These are phyloP conservation scores for Drosophila neoperkinsi DNA, from an alignment of 2,888 invertebrate genomes.

Conservation along the genomic window DNA sequence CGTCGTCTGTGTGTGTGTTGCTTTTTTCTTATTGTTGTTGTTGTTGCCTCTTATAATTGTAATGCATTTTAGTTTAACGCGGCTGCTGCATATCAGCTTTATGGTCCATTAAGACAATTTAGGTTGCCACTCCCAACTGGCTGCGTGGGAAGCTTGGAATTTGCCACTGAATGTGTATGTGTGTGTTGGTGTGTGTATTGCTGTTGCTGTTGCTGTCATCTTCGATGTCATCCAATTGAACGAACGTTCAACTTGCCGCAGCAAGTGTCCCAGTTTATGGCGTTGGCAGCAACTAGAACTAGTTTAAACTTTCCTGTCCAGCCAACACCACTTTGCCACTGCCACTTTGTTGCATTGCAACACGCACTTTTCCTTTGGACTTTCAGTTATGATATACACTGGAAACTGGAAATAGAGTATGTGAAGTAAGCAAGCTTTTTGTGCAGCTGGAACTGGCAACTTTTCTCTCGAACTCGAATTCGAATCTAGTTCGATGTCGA, in stretches of 20 bases:
- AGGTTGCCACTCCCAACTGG: slow-evolving; percentile 62
- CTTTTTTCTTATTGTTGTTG: slow-evolving; percentile 23
- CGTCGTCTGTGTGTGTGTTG: slow-evolving; percentile 43
- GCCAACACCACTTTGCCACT: slow-evolving; percentile 16
- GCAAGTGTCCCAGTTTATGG: slow-evolving; percentile 78
- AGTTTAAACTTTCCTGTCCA: slow-evolving; percentile 80
- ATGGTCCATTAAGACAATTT: slow-evolving; percentile 81
- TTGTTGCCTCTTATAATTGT: slow-evolving; percentile 60
- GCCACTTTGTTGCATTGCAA: slow-evolving; percentile 33
- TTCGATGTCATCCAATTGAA: slow-evolving; percentile 69
- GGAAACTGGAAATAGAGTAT: slow-evolving; percentile 1
- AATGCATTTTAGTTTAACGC: slow-evolving; percentile 65
- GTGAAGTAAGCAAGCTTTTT: slow-evolving; percentile 2
- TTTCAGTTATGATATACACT: slow-evolving; percentile 45
- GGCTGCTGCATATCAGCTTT: slow-evolving; percentile 73
- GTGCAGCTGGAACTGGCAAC: neutral
- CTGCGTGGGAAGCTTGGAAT: slow-evolving; percentile 73
- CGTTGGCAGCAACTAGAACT: slow-evolving; percentile 66
- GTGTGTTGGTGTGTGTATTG: slow-evolving; percentile 12
- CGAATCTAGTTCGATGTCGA: neutral
- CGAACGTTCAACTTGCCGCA: slow-evolving; percentile 67
- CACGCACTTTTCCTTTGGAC: slow-evolving; percentile 61
- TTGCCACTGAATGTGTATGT: slow-evolving; percentile 16
- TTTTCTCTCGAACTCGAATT: neutral
- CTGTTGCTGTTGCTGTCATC: slow-evolving; percentile 59